Evolutionary conservation across 2,888 invertebrate species (phyloP).

Genomic region (Eretmocerus hayati): DNA sequence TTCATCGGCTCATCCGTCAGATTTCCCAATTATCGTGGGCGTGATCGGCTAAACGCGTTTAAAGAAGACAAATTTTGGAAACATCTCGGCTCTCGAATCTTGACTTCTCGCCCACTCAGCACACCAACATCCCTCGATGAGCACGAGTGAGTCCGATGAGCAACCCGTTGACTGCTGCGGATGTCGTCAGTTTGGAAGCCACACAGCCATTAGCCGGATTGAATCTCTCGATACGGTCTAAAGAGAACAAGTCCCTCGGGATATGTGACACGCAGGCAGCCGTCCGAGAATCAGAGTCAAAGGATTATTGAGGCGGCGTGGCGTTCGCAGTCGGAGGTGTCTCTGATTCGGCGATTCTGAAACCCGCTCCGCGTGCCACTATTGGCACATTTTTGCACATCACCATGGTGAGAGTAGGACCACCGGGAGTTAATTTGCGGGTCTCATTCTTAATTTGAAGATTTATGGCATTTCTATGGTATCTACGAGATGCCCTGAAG

Average conservation of each 20-base stretch:
- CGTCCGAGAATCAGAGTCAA: conserved; percentile 7
- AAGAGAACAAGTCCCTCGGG: conserved; percentile 21
- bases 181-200: conserved; percentile 1
- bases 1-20: conserved; percentile 6
- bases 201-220: conserved; percentile 16
- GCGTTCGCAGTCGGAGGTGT: no score
- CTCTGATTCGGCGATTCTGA: no score
- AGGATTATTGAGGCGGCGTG: conserved; percentile 7
- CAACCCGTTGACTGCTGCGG: neutral
- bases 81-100: conserved; percentile 3
- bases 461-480: conserved; percentile 30
- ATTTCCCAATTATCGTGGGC: conserved; percentile 13
- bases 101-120: neutral
- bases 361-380: no score
- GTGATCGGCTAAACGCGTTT: conserved; percentile 3
- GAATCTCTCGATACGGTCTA: conserved; percentile 14
- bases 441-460: conserved; percentile 38
- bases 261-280: neutral
- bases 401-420: conserved; percentile 17
- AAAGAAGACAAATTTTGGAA: conserved; percentile 13
- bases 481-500: no score
- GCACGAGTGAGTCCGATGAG: neutral
- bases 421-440: conserved; percentile 35
- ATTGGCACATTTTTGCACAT: conserved; percentile 20
- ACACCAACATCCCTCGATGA: no score